Percentiles rank a stretch among this genome's conserved stretches.
These are phyloP conservation scores for Eulemur albifrons DNA, from an alignment of 2,797 vertebrate species.

Conservation along the genomic window DNA sequence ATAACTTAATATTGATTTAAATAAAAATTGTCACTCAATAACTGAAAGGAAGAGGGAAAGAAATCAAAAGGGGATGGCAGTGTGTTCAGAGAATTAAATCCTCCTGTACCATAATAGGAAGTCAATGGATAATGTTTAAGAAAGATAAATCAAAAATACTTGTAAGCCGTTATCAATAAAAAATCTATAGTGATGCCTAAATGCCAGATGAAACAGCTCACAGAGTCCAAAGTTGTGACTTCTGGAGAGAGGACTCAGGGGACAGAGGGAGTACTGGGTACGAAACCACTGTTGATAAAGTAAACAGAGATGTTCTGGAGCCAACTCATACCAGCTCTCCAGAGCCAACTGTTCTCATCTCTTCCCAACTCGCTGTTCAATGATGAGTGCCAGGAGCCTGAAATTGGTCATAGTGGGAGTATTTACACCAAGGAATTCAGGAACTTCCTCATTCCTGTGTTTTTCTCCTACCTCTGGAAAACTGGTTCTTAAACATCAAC, in stretches of 20 bases:
- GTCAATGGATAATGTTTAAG: not conserved
- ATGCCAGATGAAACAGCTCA: not conserved
- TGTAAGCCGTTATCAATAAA: not conserved
- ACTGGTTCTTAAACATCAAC: not conserved
- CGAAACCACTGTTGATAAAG: not conserved
- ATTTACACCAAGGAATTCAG: not conserved
- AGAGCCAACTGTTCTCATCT: fast-evolving
- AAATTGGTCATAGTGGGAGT: not conserved
- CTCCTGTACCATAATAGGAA: not conserved
- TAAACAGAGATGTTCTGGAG: fast-evolving
- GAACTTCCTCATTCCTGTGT: not conserved
- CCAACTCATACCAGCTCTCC: too few relatives aligned
- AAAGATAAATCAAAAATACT: not conserved
- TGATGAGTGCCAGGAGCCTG: not conserved
- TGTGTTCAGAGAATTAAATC: not conserved
- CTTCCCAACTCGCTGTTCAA: fast-evolving
- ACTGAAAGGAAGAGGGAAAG: not conserved
- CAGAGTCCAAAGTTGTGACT: not conserved
- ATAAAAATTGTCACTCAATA: not conserved
- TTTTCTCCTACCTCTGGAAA: not conserved
- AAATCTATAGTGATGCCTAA: not conserved
- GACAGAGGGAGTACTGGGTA: fast-evolving
- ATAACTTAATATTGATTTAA: not conserved
- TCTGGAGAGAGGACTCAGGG: not conserved
- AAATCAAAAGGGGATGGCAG: not conserved